Base-by-base conservation (phyloP, 1,140 invertebrate genomes). In the Aphelenchoides avenae region DNA sequence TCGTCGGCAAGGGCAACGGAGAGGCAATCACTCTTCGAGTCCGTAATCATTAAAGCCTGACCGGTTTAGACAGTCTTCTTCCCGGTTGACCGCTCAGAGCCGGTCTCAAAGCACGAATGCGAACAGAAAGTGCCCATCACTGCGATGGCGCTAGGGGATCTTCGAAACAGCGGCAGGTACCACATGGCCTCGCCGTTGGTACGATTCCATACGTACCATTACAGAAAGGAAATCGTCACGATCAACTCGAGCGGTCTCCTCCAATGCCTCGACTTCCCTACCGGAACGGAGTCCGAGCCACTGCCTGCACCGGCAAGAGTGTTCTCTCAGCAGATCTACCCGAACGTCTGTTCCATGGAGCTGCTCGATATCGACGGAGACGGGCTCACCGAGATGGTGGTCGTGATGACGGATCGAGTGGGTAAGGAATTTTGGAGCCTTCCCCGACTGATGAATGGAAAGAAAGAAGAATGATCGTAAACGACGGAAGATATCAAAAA, bases 331-430 rank as follows among this genome's bases (percentile, higher is more conserved):
- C 68, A 58, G 40, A 40, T 71, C 11, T 43, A 72, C 39, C 47
- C 70, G 18, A 72, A 72, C 57, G 50, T 76, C 15, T 52, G 57
- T 33, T 50, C 64, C 18, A 68, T 68, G 9, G 26, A 73, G 24
- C 54, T 76, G 41, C 26, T 72, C 5, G 71, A 73, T 43, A 42
- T 73, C 40, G 73, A 73, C 39, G 40, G 43, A 6, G 72, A 75
- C 39, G 59, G 49, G n/a, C 24, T 43, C 9, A 43, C 22, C 3
- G 70, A 74, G 33, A 37, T 73, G 41, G 36, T 76, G 5, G 72
- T 73, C 4, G 40, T 64, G 26, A 65, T 73, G 71, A 73, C 71
- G 15, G 71, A 73, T 43, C 20, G 73, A 36, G 73, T 76, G 15
- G 68, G 71, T 70, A 44, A 58, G 62, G 46, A 15, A 20, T 15